Base-by-base conservation (phyloP, 2,797 vertebrate species). In the Gadopsis marmoratus region DNA sequence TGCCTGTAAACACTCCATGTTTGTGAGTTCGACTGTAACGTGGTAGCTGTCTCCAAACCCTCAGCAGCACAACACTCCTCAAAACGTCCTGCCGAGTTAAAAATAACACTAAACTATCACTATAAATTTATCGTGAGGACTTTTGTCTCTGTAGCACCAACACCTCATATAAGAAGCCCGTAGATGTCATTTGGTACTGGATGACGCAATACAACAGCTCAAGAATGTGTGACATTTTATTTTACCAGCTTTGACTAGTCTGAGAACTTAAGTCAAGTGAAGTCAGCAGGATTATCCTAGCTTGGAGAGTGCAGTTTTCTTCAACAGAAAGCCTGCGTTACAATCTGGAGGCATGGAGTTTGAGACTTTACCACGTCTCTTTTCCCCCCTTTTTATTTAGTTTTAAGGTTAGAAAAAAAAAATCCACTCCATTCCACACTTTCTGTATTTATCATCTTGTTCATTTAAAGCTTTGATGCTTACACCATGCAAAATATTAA, bases 1-100 rank as follows among this genome's bases (percentile, higher is more conserved):
- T 50, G 72, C 64, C 61, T 74, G 78, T 81, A 83, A 85, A 92
- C 70, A 70, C 53, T 23, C 9, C 19, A 41, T 66, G 71, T 86
- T 80, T 78, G 48, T 21, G 74, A 81, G 61, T 61, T 65, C 26
- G 61, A 47, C 67, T 70, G 29, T n/a, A 71, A 21, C 26, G 66
- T 23, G 61, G 69, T 31, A 21, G 61, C 19, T 35, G 45, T 64
- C 43, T 76, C 48, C 17, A 67, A 72, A 65, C 19, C 29, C 62
- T 0, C 8, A 71, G 51, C 31, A 55, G 54, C 45, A 41, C 50
- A 61, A 37, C 21, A 45, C 67, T 48, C 29, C 21, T 74, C 17
- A 4, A 62, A 71, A 66, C 59, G 74, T 16, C 79, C 68, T 3
- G 50, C 61, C 61, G 43, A 69, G 54, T 78, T 33, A 51, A 74